phyloP scores from a whole-genome alignment of 35 echinoderm and acorn worm species.

The Anneissia japonica region DNA sequence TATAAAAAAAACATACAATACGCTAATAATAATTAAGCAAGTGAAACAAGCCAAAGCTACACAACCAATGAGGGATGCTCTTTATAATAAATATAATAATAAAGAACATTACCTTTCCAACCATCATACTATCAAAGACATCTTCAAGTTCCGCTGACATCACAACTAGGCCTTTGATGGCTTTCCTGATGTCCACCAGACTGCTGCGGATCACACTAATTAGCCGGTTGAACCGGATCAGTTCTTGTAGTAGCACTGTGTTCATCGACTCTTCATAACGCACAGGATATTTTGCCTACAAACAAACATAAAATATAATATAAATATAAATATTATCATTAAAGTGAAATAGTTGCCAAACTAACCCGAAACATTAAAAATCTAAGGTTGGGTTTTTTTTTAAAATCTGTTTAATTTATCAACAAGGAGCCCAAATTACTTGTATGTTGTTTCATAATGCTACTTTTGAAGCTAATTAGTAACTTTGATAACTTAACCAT shows the following conservation, averaged over 20 bases:
- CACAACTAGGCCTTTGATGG: conserved; percentile 90
- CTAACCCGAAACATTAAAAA: too few relatives aligned
- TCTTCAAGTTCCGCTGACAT: conserved; percentile 97
- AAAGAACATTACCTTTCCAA: conserved; percentile 67
- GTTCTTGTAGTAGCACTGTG: conserved; percentile 87
- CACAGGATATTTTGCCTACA: conserved; percentile 82
- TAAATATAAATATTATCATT: too few relatives aligned
- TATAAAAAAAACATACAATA: neutral
- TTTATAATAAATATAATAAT: neutral
- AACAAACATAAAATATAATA: neutral
- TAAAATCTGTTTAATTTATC: too few relatives aligned
- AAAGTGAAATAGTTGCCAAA: too few relatives aligned
- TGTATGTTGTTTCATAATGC: too few relatives aligned
- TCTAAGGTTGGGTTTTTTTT: too few relatives aligned
- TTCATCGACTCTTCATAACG: conserved; percentile 98
- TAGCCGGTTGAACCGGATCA: conserved; percentile 88
- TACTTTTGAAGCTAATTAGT: too few relatives aligned
- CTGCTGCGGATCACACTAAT: conserved; percentile 68
- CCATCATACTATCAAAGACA: conserved; percentile 99
- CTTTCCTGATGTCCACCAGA: conserved; percentile 82
- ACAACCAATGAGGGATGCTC: neutral
- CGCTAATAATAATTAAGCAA: neutral
- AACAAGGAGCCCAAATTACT: too few relatives aligned
- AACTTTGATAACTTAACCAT: too few relatives aligned
- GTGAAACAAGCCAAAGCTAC: too few relatives aligned